Conservation (phyloP, 1,140 invertebrate genomes). For the Temnothorax nylanderi region DNA sequence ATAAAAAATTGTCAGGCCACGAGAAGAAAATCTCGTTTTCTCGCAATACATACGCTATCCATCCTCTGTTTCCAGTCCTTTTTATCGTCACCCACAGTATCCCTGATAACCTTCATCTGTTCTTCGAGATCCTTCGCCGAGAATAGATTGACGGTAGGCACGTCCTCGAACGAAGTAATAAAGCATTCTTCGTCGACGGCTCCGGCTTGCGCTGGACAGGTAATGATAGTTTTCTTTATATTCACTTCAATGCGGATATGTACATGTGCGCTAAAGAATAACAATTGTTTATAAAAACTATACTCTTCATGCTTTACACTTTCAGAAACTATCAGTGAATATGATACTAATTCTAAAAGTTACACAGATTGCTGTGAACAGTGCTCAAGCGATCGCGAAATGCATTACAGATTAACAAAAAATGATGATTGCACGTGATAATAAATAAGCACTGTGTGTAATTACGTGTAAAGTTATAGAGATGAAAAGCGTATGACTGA, state of each 20-base stretch:
- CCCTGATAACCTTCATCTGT: conserved; percentile 91
- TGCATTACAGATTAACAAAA: background rate
- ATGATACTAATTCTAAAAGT: background rate
- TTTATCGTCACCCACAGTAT: conserved; percentile 91
- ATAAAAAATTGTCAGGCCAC: background rate
- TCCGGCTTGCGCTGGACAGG: conserved; percentile 88
- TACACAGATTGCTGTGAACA: background rate
- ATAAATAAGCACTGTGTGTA: conserved; percentile 41
- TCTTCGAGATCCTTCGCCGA: conserved; percentile 94
- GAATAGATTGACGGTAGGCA: conserved; percentile 93
- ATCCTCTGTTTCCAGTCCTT: conserved; percentile 97
- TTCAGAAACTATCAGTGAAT: conserved; percentile 6
- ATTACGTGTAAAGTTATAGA: conserved; percentile 11
- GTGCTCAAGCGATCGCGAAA: background rate
- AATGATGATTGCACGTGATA: conserved; percentile 46
- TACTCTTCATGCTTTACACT: conserved; percentile 25
- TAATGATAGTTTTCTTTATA: background rate
- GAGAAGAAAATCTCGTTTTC: background rate
- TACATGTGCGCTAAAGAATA: background rate
- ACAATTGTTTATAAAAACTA: background rate
- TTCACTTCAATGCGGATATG: background rate
- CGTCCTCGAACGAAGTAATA: conserved; percentile 93
- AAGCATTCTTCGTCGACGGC: conserved; percentile 96
- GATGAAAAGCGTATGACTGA: conserved; percentile 29
- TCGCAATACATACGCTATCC: conserved; percentile 90